A percentile compares a stretch with the other conserved stretches of the same genome.
Conservation (phyloP, 2,797 vertebrate genomes). For the Atherinosoma microstoma region DNA sequence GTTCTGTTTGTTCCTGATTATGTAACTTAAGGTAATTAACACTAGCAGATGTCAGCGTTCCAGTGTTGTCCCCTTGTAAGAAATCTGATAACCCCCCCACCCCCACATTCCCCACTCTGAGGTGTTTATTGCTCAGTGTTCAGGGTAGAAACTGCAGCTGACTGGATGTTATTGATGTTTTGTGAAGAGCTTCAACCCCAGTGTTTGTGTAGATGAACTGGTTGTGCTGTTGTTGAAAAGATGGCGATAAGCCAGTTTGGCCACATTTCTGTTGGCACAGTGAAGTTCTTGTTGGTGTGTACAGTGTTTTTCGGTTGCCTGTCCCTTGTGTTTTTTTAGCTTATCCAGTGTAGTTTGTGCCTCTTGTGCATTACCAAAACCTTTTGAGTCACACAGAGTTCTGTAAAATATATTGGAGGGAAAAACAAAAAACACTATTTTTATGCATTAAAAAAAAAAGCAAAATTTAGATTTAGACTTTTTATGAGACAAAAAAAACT, state of each 20-base stretch:
- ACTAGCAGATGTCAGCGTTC: slow-evolving; percentile 14
- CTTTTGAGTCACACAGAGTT: neutral
- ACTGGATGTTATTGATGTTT: slow-evolving; percentile 42
- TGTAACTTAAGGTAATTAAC: slow-evolving; percentile 25
- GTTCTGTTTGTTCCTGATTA: slow-evolving; percentile 27
- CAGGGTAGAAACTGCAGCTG: slow-evolving; percentile 23
- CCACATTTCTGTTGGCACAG: slow-evolving; percentile 8
- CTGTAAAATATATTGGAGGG: neutral
- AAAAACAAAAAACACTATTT: neutral
- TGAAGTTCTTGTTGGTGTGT: neutral
- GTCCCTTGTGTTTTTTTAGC: neutral
- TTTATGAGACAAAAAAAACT: no score
- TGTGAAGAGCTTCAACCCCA: slow-evolving; percentile 17
- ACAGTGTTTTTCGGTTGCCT: slow-evolving; percentile 1
- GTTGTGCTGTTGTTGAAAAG: slow-evolving; percentile 3
- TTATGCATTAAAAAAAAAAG: neutral
- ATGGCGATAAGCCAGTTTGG: slow-evolving; percentile 9
- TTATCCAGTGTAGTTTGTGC: neutral
- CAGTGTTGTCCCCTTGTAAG: slow-evolving; percentile 8
- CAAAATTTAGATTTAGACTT: no score
- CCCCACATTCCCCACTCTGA: neutral
- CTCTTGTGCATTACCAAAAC: neutral
- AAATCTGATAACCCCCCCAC: slow-evolving; percentile 3
- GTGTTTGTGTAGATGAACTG: slow-evolving; percentile 27
- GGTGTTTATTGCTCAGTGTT: slow-evolving; percentile 36